phyloP scores from a whole-genome alignment of 2,797 vertebrate genomes.

The Acanthopagrus latus region DNA sequence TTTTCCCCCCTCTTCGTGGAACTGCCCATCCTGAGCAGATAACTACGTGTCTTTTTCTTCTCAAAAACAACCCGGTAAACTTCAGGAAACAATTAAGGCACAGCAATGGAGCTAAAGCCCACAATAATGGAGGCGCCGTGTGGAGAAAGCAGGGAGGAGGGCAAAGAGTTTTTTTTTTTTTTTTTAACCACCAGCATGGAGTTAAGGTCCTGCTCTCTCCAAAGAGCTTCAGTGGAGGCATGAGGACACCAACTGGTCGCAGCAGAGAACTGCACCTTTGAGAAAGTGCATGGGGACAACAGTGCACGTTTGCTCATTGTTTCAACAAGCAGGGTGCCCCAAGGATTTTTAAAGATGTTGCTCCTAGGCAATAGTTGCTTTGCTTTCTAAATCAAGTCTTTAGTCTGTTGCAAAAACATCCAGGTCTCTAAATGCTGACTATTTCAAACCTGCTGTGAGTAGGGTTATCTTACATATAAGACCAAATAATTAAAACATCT shows the following conservation, averaged over 20 bases:
- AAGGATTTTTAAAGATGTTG: slow-evolving; percentile 14
- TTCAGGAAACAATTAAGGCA: slow-evolving; percentile 81
- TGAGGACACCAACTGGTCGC: slow-evolving; percentile 77
- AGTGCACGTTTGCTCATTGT: slow-evolving; percentile 4
- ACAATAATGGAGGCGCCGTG: slow-evolving; percentile 72
- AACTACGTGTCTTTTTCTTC: slow-evolving; percentile 33
- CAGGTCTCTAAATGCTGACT: neutral
- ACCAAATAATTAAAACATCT: neutral
- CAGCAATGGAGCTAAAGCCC: slow-evolving; percentile 73
- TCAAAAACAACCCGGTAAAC: slow-evolving; percentile 69
- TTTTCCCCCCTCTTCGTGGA: neutral
- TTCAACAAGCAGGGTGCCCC: neutral
- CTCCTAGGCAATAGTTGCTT: slow-evolving; percentile 12
- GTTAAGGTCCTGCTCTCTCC: slow-evolving; percentile 18
- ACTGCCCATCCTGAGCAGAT: slow-evolving; percentile 21
- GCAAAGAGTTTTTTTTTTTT: slow-evolving; percentile 35
- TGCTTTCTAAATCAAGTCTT: neutral
- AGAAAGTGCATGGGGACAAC: neutral
- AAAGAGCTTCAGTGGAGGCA: slow-evolving; percentile 69
- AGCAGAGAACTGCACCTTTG: slow-evolving; percentile 44
- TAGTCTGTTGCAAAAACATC: neutral
- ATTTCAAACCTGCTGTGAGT: neutral
- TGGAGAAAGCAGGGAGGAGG: slow-evolving; percentile 53
- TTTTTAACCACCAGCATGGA: slow-evolving; percentile 53
- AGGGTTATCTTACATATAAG: neutral